Evolutionary conservation across 30 jellyfish, hydroid and myxozoan genomes (phyloP), one percentile per base, ranked within the genome.

Genomic region (Sanderia malayensis): DNA sequence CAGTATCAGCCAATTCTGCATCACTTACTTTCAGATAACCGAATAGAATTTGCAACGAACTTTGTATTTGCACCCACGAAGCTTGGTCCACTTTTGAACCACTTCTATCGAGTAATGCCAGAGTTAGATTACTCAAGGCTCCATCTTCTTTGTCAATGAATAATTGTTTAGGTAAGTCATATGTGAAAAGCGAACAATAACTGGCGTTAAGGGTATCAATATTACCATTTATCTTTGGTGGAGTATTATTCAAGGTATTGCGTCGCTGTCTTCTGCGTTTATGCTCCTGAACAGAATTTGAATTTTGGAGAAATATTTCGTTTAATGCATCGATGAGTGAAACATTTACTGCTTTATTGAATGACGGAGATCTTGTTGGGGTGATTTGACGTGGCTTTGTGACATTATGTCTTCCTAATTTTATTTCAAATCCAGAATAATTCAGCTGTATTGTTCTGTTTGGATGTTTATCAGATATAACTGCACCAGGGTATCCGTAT

Each of bases 11-110:
- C 4, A 76, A 32, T 17, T 28, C 75, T 31, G 41, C 60, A 57
- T 85, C 98, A 29, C 89, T 75, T 1, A 53, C 89, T 58, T 85
- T 76, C 32, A 93, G 74, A 27, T 71, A 79, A 15, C 99, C 99
- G 59, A 79, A 93, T 2, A 93, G 69, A 25, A 71, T 73, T 49
- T 79, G 95, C 24, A 81, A 31, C 28, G 61, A 30, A 8, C 34
- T 28, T 26, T 76, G 84, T 17, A 86, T 65, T 71, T 85, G 94
- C 18, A 93, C n/a, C 99, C 99, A 93, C 6, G 99, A 93, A 6
- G 17, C 37, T 2, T 21, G 61, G 44, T 49, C 55, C 20, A 85
- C 61, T 0, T 47, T 1, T 7, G 83, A 0, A 18, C 86, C 95
- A 59, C 69, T 34, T 23, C 29, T 46, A 6, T 32, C 6, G 46